Conservation (phyloP, 2,888 invertebrate species). For the Idaea aversata region DNA sequence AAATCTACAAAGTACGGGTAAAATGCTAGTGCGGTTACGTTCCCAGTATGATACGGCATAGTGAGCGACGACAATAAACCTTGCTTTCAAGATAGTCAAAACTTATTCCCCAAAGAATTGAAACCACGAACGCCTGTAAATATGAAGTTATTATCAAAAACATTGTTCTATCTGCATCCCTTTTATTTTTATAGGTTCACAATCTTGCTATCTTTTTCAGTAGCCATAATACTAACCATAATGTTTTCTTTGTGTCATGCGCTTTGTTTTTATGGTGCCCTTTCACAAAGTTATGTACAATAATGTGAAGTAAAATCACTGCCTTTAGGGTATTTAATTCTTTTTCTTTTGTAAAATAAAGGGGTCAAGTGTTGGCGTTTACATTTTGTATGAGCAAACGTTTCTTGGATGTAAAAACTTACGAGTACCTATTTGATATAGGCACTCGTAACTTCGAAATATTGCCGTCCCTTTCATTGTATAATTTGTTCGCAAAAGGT, state of each 20-base stretch:
- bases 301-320: slow-evolving; percentile 6
- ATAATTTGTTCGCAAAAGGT: not conserved
- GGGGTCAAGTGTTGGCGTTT: not conserved
- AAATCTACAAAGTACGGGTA: too few species aligned
- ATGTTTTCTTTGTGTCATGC: slow-evolving; percentile 25
- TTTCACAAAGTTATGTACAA: slow-evolving; percentile 12
- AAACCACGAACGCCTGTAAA: not conserved
- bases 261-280: slow-evolving; percentile 25
- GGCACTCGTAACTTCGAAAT: not conserved
- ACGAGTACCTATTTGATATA: not conserved
- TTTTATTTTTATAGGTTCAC: slow-evolving; percentile 28
- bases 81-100: not conserved
- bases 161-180: not conserved
- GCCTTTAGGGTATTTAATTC: slow-evolving; percentile 1
- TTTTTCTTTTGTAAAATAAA: not conserved
- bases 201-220: slow-evolving; percentile 33
- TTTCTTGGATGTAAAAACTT: not conserved
- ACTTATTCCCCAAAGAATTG: not conserved
- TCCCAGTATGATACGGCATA: too few species aligned
- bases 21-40: too few species aligned
- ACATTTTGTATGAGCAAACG: not conserved
- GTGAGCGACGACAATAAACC: not conserved
- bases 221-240: slow-evolving; percentile 31
- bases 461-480: not conserved
- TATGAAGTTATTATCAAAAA: not conserved